A percentile compares a stretch with the other conserved stretches of the same genome.
Conservation (phyloP, 2,797 vertebrate genomes). For the Hippoglossus hippoglossus region DNA sequence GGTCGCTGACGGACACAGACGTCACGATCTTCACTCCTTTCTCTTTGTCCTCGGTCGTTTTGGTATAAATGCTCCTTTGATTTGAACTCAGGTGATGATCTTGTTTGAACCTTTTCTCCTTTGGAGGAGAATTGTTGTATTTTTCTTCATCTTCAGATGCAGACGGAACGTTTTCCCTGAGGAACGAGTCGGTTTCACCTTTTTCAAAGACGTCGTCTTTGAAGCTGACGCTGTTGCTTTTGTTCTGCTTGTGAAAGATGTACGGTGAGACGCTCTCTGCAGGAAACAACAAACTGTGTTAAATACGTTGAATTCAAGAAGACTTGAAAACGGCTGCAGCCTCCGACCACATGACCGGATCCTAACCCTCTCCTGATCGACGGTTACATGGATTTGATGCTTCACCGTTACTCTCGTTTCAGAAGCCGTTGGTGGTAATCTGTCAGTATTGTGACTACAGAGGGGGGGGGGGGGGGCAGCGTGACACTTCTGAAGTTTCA, state of each 20-base stretch:
- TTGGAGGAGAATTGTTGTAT: constrained; percentile 47
- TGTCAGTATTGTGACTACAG: too few relatives aligned
- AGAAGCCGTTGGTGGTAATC: too few relatives aligned
- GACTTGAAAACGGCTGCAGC: too few relatives aligned
- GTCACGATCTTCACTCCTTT: constrained; percentile 79
- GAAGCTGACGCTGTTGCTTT: constrained; percentile 69
- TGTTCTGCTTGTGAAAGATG: constrained; percentile 64
- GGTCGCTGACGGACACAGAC: constrained; percentile 78
- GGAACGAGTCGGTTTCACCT: constrained; percentile 71
- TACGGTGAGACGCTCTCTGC: constrained; percentile 73
- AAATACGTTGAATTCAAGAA: too few relatives aligned
- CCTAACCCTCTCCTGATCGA: too few relatives aligned
- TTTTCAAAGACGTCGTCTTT: constrained; percentile 75
- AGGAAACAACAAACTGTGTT: neutral
- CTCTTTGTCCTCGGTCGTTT: constrained; percentile 56
- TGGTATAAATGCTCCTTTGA: constrained; percentile 56
- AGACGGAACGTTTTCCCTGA: constrained; percentile 62
- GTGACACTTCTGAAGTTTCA: too few relatives aligned
- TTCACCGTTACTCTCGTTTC: too few relatives aligned
- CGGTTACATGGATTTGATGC: too few relatives aligned
- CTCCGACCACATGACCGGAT: too few relatives aligned
- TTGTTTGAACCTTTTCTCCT: constrained; percentile 72
- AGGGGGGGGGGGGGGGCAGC: too few relatives aligned
- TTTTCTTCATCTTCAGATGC: constrained; percentile 76
- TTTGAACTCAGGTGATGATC: constrained; percentile 55